Conservation (phyloP, 1,140 invertebrate genomes). For the Papilio polyxenes region DNA sequence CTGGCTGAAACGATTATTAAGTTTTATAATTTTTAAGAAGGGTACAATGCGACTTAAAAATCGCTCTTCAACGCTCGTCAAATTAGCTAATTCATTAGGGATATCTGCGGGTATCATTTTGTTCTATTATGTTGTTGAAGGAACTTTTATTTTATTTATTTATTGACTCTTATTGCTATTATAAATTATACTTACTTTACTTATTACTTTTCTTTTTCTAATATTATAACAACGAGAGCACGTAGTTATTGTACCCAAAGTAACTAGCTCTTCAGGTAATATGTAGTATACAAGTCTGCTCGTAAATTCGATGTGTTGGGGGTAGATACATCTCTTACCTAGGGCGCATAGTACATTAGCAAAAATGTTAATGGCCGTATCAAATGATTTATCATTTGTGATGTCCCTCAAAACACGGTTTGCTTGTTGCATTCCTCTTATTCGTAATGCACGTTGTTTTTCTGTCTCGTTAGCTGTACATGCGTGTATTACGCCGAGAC, state of each 20-base stretch:
- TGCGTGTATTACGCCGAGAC: not conserved
- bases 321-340: constrained; percentile 41
- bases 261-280: constrained; percentile 39
- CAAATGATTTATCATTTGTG: constrained; percentile 33
- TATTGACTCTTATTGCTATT: too few species aligned
- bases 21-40: constrained; percentile 46
- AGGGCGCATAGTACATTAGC: constrained; percentile 42
- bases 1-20: constrained; percentile 47
- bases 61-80: constrained; percentile 40
- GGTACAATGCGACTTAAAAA: constrained; percentile 41
- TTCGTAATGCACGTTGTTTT: not conserved
- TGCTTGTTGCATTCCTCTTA: constrained; percentile 3
- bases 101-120: constrained; percentile 38
- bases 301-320: constrained; percentile 42
- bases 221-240: constrained; percentile 35
- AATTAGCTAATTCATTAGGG: constrained; percentile 38
- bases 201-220: too few species aligned
- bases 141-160: constrained; percentile 43
- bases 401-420: constrained; percentile 1
- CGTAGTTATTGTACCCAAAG: constrained; percentile 34
- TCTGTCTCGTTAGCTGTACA: constrained; percentile 36
- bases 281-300: constrained; percentile 27
- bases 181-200: too few species aligned
- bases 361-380: constrained; percentile 41
- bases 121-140: constrained; percentile 41